Conservation (phyloP, 2,888 invertebrate species). For the Hydriomena furcata region DNA sequence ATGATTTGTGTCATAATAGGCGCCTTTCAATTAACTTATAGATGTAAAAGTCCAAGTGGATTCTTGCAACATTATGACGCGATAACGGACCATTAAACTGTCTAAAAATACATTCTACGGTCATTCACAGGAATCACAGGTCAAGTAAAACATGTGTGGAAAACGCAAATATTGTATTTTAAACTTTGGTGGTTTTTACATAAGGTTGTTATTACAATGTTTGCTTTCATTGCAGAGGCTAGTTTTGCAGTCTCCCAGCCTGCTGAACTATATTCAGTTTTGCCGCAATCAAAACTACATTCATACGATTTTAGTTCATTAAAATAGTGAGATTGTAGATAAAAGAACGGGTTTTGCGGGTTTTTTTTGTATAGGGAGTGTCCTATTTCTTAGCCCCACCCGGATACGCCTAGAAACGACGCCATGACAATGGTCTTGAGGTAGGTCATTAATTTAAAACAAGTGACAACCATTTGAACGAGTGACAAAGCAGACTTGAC, state of each 20-base stretch:
- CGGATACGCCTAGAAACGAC: conserved; percentile 20
- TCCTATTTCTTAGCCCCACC: conserved; percentile 20
- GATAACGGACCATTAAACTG: conserved; percentile 38
- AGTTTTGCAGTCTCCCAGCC: conserved; percentile 18
- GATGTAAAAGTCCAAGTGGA: conserved; percentile 21
- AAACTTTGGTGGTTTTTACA: conserved; percentile 1
- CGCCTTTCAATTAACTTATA: conserved; percentile 40
- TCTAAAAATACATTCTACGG: conserved; percentile 41
- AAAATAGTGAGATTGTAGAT: not conserved
- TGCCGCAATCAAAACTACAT: conserved; percentile 6
- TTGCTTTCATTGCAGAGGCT: conserved; percentile 9
- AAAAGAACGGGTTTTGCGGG: not conserved
- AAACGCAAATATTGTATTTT: conserved; percentile 6
- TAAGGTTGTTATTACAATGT: conserved; percentile 17
- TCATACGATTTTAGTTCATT: conserved; percentile 1
- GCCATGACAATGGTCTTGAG: conserved; percentile 25
- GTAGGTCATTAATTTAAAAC: conserved; percentile 25
- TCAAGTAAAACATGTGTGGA: conserved; percentile 35
- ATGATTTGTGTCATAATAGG: conserved; percentile 46
- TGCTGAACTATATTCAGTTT: conserved; percentile 23
- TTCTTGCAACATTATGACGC: conserved; percentile 34
- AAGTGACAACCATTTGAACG: too few species aligned
- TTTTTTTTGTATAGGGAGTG: conserved; percentile 22
- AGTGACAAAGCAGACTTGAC: too few species aligned
- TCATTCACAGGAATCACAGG: conserved; percentile 40